Conservation (phyloP, 2,113 vertebrate species). For the Dicerorhinus sumatrensis region DNA sequence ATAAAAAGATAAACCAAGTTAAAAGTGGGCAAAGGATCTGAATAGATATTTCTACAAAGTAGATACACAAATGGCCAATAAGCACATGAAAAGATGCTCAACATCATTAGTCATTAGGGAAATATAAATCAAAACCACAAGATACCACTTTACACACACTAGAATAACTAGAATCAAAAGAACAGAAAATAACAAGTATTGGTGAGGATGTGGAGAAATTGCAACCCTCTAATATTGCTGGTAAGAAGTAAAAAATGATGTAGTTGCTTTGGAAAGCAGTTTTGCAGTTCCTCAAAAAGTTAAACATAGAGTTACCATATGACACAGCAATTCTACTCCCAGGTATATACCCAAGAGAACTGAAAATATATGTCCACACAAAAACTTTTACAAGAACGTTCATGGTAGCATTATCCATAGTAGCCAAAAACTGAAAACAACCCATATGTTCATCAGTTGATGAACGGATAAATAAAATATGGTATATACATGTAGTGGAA, state of each 20-base stretch:
- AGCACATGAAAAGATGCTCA: not conserved
- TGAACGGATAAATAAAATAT: conserved; percentile 7
- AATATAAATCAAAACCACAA: not conserved
- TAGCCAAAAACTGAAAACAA: not conserved
- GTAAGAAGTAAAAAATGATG: not conserved
- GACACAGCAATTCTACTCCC: not conserved
- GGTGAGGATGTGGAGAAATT: not conserved
- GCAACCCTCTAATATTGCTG: not conserved
- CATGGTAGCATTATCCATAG: not conserved
- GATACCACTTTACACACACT: not conserved
- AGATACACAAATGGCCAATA: not conserved
- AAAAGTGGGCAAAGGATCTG: not conserved
- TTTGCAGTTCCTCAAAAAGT: not conserved
- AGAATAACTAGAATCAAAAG: not conserved
- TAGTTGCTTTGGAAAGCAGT: not conserved
- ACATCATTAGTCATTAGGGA: not conserved
- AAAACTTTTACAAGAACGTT: not conserved
- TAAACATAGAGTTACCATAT: not conserved
- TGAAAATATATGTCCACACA: not conserved
- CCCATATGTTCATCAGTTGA: not conserved
- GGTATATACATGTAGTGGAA: not conserved
- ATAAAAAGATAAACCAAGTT: not conserved
- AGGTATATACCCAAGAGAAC: not conserved
- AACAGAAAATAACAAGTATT: not conserved
- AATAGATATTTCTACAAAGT: conserved; percentile 7